Evolutionary conservation across 2,888 invertebrate species (phyloP).

Genomic region (Phortica okadai): DNA sequence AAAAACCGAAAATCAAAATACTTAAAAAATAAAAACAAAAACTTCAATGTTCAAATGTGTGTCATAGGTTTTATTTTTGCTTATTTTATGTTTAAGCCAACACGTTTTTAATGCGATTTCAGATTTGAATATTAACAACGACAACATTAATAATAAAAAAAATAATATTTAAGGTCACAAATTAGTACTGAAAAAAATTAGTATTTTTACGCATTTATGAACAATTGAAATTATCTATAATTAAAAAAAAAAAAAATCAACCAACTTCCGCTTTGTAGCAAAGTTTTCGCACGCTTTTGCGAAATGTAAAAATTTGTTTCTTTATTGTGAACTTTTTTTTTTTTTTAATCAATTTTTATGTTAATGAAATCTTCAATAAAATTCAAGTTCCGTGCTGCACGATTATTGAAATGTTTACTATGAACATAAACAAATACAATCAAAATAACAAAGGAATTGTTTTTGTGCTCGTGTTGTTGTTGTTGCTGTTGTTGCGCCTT

Average conservation of each 20-base stretch:
- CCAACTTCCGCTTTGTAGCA: constrained; percentile 55
- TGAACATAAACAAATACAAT: background rate
- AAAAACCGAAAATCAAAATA: background rate
- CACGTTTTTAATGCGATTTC: background rate
- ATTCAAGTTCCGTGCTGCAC: constrained; percentile 38
- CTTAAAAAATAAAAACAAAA: background rate
- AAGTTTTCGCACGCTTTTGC: constrained; percentile 59
- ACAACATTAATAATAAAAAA: background rate
- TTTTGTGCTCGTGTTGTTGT: background rate
- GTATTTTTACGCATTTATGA: background rate
- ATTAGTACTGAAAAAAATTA: background rate
- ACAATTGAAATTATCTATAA: constrained; percentile 6
- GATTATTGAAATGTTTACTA: background rate
- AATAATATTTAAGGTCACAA: background rate
- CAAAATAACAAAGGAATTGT: background rate
- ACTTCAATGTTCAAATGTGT: constrained; percentile 12
- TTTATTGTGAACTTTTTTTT: constrained; percentile 48
- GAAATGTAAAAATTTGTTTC: constrained; percentile 28
- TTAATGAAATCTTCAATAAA: constrained; percentile 55
- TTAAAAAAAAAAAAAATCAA: background rate
- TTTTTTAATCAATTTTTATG: constrained; percentile 54
- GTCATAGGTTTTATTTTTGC: constrained; percentile 7
- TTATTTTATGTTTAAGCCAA: constrained; percentile 6
- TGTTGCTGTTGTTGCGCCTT: background rate
- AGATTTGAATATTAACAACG: background rate